These are phyloP conservation scores for Scaptomyza hsui DNA, from an alignment of 1,140 invertebrate species.

Conservation along the genomic window DNA sequence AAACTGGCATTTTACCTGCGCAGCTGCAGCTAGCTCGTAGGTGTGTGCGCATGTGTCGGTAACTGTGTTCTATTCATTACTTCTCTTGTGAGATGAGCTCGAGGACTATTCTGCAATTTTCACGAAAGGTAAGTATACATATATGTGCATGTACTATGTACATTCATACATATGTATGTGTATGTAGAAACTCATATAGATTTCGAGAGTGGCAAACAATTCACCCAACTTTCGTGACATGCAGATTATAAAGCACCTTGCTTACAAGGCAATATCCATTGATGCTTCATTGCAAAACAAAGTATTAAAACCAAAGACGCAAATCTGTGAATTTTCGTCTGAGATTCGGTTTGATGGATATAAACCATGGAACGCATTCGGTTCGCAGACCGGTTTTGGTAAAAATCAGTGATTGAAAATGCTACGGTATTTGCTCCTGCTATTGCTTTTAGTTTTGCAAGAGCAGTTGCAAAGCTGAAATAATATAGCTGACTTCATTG, in stretches of 20 bases:
- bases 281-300: background rate
- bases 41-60: constrained; percentile 46
- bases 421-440: too few relatives aligned
- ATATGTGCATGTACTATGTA: background rate
- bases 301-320: too few relatives aligned
- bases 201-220: background rate
- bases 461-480: too few relatives aligned
- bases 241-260: constrained; percentile 26
- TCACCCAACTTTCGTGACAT: constrained; percentile 19
- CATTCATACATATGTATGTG: background rate
- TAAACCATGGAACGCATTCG: too few relatives aligned
- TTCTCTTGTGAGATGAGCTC: constrained; percentile 54
- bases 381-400: too few relatives aligned
- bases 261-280: background rate
- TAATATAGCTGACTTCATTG: too few relatives aligned
- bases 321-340: too few relatives aligned
- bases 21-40: constrained; percentile 61
- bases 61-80: constrained; percentile 61
- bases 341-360: too few relatives aligned
- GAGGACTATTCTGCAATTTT: constrained; percentile 52
- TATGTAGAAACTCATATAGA: background rate
- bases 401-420: too few relatives aligned
- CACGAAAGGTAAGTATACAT: constrained; percentile 40
- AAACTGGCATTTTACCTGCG: constrained; percentile 61
- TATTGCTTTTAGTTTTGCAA: too few relatives aligned